phyloP scores from a whole-genome alignment of 2,113 vertebrate species.

The Nematolebias whitei region DNA sequence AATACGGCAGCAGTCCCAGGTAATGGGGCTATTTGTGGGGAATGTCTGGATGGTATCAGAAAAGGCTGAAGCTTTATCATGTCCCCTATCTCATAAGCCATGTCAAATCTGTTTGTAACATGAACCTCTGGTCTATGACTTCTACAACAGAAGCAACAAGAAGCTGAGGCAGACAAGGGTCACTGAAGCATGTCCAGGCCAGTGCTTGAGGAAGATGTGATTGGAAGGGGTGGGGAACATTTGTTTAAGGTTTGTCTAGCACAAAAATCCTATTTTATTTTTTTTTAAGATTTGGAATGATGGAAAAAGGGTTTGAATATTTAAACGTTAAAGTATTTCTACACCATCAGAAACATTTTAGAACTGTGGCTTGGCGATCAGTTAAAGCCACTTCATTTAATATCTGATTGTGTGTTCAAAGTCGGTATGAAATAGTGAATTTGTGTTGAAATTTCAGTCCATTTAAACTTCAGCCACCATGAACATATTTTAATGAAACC shows the following conservation, averaged over 20 bases:
- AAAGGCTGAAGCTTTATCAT: slow-evolving; percentile 43
- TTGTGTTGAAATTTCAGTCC: too few relatives aligned
- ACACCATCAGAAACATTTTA: too few relatives aligned
- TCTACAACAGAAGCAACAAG: slow-evolving; percentile 82
- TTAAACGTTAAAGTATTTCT: too few relatives aligned
- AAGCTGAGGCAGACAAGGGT: slow-evolving; percentile 69
- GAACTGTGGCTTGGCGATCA: too few relatives aligned
- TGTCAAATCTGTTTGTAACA: slow-evolving; percentile 64
- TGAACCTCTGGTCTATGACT: slow-evolving; percentile 72
- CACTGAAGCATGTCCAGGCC: slow-evolving; percentile 80
- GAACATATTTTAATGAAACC: too few relatives aligned
- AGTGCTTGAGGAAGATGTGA: slow-evolving; percentile 21
- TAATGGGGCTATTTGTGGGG: slow-evolving; percentile 70
- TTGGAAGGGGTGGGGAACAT: not conserved
- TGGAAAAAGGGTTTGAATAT: too few relatives aligned
- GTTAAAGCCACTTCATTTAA: too few relatives aligned
- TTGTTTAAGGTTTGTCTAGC: not conserved
- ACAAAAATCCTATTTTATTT: not conserved
- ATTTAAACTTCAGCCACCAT: too few relatives aligned
- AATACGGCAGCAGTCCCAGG: slow-evolving; percentile 49
- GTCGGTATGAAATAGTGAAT: too few relatives aligned
- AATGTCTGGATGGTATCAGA: slow-evolving; percentile 45
- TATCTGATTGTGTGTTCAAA: too few relatives aligned
- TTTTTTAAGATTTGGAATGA: not conserved
- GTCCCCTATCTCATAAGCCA: slow-evolving; percentile 76